These are phyloP conservation scores for Thryonomys swinderianus DNA, from an alignment of 2,113 vertebrate species.

Conservation along the genomic window DNA sequence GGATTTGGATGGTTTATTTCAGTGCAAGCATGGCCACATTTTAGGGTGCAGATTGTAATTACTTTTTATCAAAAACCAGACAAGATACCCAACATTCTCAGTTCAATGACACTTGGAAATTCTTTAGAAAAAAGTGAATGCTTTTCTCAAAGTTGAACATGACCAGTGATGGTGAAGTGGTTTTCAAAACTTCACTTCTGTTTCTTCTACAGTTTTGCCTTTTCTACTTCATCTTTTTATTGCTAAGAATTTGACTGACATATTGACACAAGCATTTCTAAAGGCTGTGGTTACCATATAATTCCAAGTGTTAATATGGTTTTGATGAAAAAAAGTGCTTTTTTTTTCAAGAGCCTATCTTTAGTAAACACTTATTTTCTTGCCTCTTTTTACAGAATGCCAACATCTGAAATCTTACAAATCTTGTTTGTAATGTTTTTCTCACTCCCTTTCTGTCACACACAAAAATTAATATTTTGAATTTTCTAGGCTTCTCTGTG, in stretches of 20 bases:
- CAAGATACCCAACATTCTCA: constrained; percentile 65
- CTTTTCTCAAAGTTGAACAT: background rate
- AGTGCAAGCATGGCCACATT: constrained; percentile 86
- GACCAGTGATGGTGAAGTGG: background rate
- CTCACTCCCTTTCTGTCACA: background rate
- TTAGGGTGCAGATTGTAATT: constrained; percentile 86
- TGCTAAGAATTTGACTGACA: background rate
- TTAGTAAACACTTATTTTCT: constrained; percentile 53
- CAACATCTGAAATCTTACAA: background rate
- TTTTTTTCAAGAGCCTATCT: background rate
- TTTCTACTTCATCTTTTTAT: background rate
- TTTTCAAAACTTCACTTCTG: constrained; percentile 29
- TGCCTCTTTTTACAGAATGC: background rate
- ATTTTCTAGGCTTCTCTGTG: constrained; percentile 30
- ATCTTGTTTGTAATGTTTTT: background rate
- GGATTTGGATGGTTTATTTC: constrained; percentile 86
- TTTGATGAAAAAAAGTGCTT: constrained; percentile 55
- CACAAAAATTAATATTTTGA: constrained; percentile 46
- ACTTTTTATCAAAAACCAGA: constrained; percentile 80
- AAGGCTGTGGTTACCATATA: background rate
- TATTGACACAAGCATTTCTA: constrained; percentile 20
- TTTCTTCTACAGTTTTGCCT: background rate
- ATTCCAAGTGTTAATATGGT: constrained; percentile 18
- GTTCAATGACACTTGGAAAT: constrained; percentile 45
- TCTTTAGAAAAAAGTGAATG: constrained; percentile 8